Conservation (phyloP, 2,797 vertebrate genomes). For the Argya squamiceps region DNA sequence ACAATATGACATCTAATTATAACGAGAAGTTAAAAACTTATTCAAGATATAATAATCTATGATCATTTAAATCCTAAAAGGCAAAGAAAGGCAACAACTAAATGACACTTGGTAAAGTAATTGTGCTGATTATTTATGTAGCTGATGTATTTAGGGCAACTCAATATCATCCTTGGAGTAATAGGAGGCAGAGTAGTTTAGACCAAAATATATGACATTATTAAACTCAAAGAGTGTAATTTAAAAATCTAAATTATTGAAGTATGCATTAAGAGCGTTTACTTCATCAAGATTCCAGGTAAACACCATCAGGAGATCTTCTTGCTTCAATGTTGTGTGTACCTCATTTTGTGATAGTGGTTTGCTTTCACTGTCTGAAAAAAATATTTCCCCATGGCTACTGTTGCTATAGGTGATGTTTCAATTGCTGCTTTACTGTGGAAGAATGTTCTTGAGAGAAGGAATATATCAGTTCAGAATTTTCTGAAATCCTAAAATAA, state of each 20-base stretch:
- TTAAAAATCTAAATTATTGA: not conserved
- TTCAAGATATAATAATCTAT: not conserved
- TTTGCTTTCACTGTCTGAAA: not conserved
- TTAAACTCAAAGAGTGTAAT: not conserved
- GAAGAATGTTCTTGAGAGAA: not conserved
- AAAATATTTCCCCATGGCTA: slow-evolving; percentile 52
- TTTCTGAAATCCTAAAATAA: slow-evolving; percentile 22
- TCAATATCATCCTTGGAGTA: not conserved
- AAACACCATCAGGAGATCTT: not conserved
- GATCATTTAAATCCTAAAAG: not conserved
- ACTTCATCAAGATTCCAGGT: not conserved
- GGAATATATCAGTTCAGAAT: not conserved
- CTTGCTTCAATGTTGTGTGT: not conserved
- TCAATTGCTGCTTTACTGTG: not conserved
- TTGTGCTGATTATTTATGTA: not conserved
- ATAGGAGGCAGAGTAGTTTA: not conserved
- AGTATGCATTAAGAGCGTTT: not conserved
- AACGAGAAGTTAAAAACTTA: not conserved
- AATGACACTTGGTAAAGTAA: not conserved
- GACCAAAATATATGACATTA: not conserved
- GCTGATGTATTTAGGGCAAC: not conserved
- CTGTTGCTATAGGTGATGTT: slow-evolving; percentile 59
- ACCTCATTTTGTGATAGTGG: not conserved
- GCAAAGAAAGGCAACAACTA: not conserved
- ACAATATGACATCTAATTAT: not conserved